phyloP scores from a whole-genome alignment of 37 sponge, comb jelly and placozoan species.

The Corticium candelabrum region DNA sequence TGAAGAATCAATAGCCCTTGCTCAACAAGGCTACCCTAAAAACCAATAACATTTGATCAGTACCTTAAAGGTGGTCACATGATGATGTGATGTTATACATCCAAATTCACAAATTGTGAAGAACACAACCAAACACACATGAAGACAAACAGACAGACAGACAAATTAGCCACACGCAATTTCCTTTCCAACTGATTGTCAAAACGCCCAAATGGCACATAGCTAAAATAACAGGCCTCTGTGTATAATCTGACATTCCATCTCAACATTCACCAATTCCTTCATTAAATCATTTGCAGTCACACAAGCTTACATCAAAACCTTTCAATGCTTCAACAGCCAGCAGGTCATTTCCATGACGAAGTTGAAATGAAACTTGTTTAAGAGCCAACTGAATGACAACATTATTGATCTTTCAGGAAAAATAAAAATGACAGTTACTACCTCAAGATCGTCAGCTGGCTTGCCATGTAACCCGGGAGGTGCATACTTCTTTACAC shows the following conservation, averaged over 20 bases:
- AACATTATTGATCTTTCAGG: background rate
- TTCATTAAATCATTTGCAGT: background rate
- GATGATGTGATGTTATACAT: too few species aligned
- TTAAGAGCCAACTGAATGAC: background rate
- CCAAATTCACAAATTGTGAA: too few species aligned
- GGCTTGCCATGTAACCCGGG: background rate
- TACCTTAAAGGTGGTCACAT: background rate
- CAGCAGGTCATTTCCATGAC: conserved; percentile 83
- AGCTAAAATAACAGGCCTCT: background rate
- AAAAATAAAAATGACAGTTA: background rate
- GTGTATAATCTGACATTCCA: background rate
- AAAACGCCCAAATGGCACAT: conserved; percentile 9
- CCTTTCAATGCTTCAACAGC: conserved; percentile 66
- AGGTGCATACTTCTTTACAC: background rate
- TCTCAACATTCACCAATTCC: too few species aligned
- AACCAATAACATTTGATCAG: background rate
- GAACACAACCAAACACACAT: too few species aligned
- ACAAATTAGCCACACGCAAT: too few species aligned
- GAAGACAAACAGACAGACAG: too few species aligned
- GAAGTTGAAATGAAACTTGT: conserved; percentile 42
- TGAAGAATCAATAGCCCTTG: background rate
- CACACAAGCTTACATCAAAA: conserved; percentile 28
- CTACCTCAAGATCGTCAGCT: background rate
- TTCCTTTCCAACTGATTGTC: too few species aligned
- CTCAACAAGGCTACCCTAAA: conserved; percentile 26